Conservation (phyloP, 1,140 invertebrate genomes). For the Magallana ariakensis region DNA sequence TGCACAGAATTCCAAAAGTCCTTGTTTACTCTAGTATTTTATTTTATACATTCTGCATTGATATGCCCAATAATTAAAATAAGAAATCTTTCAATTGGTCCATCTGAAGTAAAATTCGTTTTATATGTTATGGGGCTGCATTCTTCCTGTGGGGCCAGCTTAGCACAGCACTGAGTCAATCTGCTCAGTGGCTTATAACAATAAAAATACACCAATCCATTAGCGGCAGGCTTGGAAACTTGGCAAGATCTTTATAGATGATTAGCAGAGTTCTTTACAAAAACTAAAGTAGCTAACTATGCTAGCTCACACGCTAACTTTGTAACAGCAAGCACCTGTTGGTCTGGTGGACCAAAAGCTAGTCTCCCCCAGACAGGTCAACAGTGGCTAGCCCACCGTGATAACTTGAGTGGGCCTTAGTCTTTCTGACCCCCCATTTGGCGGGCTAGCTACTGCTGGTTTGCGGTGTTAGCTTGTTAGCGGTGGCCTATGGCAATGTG, state of each 20-base stretch:
- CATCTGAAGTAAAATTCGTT: not conserved
- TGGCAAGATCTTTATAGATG: conserved; percentile 37
- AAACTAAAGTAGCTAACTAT: conserved; percentile 37
- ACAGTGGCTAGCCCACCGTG: not conserved
- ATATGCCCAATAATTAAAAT: not conserved
- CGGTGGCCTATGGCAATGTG: not conserved
- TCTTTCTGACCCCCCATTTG: not conserved
- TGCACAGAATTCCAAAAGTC: not conserved
- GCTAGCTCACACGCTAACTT: conserved; percentile 8
- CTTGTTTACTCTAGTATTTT: not conserved
- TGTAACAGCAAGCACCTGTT: not conserved
- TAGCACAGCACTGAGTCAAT: not conserved
- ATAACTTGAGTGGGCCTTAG: not conserved
- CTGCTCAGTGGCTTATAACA: not conserved
- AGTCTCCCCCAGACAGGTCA: not conserved
- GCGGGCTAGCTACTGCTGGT: not conserved
- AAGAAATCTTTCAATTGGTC: not conserved
- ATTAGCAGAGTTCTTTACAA: conserved; percentile 47
- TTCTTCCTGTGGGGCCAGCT: not conserved
- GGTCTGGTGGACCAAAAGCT: not conserved
- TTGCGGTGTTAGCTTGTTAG: not conserved
- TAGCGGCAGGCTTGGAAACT: conserved; percentile 17
- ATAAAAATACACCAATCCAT: conserved; percentile 30
- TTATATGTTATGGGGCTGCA: not conserved
- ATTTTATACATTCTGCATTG: not conserved